A percentile compares a stretch with the other conserved stretches of the same genome.
Conservation (phyloP, 2,888 invertebrate species). For the Saturnia pavonia region DNA sequence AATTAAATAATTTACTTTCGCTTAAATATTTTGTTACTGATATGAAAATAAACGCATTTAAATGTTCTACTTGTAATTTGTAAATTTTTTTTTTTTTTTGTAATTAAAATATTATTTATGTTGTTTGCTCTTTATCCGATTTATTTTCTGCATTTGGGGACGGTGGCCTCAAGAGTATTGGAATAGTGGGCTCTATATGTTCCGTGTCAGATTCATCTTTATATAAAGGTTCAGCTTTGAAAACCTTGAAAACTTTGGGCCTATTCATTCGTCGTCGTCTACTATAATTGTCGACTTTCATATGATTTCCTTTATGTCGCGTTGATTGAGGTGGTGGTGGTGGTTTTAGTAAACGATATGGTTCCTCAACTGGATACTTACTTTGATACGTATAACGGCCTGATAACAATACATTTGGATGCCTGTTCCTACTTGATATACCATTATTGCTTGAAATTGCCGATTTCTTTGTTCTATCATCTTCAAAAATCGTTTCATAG, state of each 20-base stretch:
- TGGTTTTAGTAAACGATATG: slow-evolving; percentile 72
- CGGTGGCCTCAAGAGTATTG: slow-evolving; percentile 58
- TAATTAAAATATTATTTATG: not conserved
- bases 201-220: slow-evolving; percentile 55
- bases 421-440: slow-evolving; percentile 53
- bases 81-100: too few species aligned
- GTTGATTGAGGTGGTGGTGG: slow-evolving; percentile 63
- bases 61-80: not conserved
- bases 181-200: slow-evolving; percentile 46
- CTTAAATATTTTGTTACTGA: not conserved
- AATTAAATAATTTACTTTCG: not conserved
- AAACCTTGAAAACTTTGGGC: slow-evolving; percentile 55
- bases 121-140: slow-evolving; percentile 15
- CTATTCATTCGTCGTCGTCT: slow-evolving; percentile 59
- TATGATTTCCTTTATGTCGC: slow-evolving; percentile 46
- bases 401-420: slow-evolving; percentile 53
- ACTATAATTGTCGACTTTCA: slow-evolving; percentile 53
- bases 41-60: not conserved
- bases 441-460: slow-evolving; percentile 46
- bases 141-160: slow-evolving; percentile 28
- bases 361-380: slow-evolving; percentile 63
- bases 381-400: slow-evolving; percentile 55
- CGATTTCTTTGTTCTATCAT: slow-evolving; percentile 53
- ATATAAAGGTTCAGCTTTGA: slow-evolving; percentile 65
- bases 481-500: slow-evolving; percentile 44